A percentile compares a stretch with the other conserved stretches of the same genome.
Conservation (phyloP, 2,797 vertebrate species). For the Paguma larvata region DNA sequence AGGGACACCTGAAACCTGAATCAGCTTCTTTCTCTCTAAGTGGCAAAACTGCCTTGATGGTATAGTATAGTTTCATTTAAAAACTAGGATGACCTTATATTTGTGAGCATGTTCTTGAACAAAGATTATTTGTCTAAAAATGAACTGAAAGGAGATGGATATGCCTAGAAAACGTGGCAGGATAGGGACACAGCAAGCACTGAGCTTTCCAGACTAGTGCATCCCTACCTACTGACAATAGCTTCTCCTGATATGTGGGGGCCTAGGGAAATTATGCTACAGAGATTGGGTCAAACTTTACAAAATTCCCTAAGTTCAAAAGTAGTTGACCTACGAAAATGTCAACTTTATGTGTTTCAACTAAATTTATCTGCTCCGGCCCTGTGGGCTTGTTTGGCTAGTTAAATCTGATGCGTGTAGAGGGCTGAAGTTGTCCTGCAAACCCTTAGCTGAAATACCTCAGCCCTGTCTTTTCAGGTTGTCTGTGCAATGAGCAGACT, state of each 20-base stretch:
- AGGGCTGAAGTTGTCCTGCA: background rate
- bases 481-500: background rate
- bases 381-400: background rate
- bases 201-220: background rate
- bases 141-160: background rate
- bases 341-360: background rate
- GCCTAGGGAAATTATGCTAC: background rate
- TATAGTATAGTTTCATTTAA: background rate
- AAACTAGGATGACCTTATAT: background rate
- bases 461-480: background rate
- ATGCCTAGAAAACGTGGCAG: background rate
- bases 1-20: background rate
- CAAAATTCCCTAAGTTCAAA: background rate
- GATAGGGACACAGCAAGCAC: background rate
- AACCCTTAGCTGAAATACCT: background rate
- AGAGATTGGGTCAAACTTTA: background rate
- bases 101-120: background rate
- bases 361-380: background rate
- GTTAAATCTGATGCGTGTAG: background rate
- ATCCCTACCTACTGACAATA: rapidly evolving
- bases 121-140: background rate
- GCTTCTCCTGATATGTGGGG: background rate
- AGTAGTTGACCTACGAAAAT: background rate
- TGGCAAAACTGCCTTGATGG: background rate
- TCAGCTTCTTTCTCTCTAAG: background rate